Evolutionary conservation across 2,888 invertebrate species (phyloP), one percentile per base, ranked within the genome.

Genomic region (Autographa gamma): DNA sequence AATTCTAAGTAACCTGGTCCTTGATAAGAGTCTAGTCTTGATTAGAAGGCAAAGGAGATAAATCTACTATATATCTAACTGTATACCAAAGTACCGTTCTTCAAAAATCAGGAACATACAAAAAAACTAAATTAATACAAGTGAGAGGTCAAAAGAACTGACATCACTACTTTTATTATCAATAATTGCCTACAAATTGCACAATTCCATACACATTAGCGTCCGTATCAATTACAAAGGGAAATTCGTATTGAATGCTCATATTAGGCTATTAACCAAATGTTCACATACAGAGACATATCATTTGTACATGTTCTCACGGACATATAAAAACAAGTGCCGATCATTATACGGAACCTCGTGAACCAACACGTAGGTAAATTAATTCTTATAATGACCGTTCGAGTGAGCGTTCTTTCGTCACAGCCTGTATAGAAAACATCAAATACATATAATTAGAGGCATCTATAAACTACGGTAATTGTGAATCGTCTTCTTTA

Each of bases 321-420:
- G 94, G 89, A 88, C 88, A 86, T 88, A n/a, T 89, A 95, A 95
- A 94, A 94, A 92, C 90, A 88, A 89, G 88, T 91, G 89, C 85
- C 90, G 87, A 90, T 93, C 90, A 94, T 95, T 94, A 94, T 79
- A 74, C 80, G 86, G 89, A 91, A 94, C 94, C 94, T 94, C 90
- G 91, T 90, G 95, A 95, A 92, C 95, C 93, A 86, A 92, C 95
- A 95, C 95, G 95, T 95, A 94, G 93, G 90, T 93, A 93, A 95
- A 95, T 95, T 95, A 95, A 95, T 95, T 94, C 95, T 88, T 92
- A 88, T 95, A 95, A 95, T 95, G 95, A 94, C 94, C 89, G 89
- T 85, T 83, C 86, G 92, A 92, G 91, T 89, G 92, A 90, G 90
- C 90, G 87, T 89, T 93, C 92, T 95, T 95, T 95, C 95, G 95